Evolutionary conservation across 2,113 vertebrate genomes (phyloP), one percentile per base, ranked within the genome.

Genomic region (Genyomyrus donnyi): DNA sequence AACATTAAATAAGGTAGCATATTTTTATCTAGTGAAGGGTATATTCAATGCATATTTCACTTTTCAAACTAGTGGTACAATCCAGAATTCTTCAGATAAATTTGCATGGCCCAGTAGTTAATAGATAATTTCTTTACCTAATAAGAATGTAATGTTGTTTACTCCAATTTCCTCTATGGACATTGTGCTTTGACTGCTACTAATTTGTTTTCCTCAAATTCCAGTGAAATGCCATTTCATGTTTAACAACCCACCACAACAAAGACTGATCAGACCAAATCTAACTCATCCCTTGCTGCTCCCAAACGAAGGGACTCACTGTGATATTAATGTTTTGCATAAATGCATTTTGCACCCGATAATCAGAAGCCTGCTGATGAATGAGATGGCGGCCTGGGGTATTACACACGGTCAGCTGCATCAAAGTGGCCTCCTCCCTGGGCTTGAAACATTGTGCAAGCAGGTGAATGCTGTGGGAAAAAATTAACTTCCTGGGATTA

Each of bases 131-230:
- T 35, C 70, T 49, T 89, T 77, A 35, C 21, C 42, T 49, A 66
- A n/a, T 24, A 80, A 80, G 48, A 80, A 89, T 52, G 83, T 39
- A 56, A 17, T 27, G 49, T 39, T 56, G 74, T 89, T 89, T 84
- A 58, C 35, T 84, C 50, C 9, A 27, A 27, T 42, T 83, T 84
- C 46, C 49, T 10, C 48, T 58, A 8, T 9, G 6, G 19, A 83
- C 48, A 50, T 42, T n/a, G 46, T 89, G 66, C 39, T 88, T 46
- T 35, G 19, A 80, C 49, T 52, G 70, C 48, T 42, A 27, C 27
- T 74, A 31, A 89, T 77, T 53, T n/a, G 21, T 56, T 89, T 56
- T 42, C 77, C 48, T 56, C 48, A 84, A 70, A 31, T 80, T 89
- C 88, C 50, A 84, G 19, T 56, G 74, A 77, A 35, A 77, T 24